A percentile compares a stretch with the other conserved stretches of the same genome.
Conservation (phyloP, 2,797 vertebrate genomes). For the Balearica regulorum region DNA sequence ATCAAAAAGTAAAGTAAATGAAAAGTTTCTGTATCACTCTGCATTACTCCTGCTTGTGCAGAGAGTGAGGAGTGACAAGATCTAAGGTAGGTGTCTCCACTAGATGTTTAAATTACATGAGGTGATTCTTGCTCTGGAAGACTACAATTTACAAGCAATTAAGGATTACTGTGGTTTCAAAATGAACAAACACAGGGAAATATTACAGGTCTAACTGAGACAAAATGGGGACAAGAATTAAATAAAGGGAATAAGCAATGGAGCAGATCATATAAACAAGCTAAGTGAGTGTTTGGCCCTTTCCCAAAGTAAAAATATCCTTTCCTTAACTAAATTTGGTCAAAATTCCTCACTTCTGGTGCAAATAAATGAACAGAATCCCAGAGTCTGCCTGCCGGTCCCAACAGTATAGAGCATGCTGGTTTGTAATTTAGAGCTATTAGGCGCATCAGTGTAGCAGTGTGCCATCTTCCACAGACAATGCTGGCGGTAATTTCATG, state of each 20-base stretch:
- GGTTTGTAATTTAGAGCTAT: not conserved
- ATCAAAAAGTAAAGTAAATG: not conserved
- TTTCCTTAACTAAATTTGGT: not conserved
- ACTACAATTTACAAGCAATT: not conserved
- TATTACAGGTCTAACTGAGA: not conserved
- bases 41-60: not conserved
- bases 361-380: not conserved
- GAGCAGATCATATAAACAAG: not conserved
- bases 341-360: not conserved
- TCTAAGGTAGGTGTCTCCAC: not conserved
- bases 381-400: not conserved
- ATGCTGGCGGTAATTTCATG: not conserved
- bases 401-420: not conserved
- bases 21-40: not conserved
- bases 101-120: not conserved
- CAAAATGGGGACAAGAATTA: not conserved
- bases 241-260: not conserved
- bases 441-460: not conserved
- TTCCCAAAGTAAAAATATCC: not conserved
- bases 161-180: not conserved
- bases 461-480: not conserved
- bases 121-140: not conserved
- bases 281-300: not conserved
- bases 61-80: not conserved
- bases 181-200: not conserved